Base-by-base conservation (phyloP, 2,113 vertebrate species). In the Larimichthys crocea region DNA sequence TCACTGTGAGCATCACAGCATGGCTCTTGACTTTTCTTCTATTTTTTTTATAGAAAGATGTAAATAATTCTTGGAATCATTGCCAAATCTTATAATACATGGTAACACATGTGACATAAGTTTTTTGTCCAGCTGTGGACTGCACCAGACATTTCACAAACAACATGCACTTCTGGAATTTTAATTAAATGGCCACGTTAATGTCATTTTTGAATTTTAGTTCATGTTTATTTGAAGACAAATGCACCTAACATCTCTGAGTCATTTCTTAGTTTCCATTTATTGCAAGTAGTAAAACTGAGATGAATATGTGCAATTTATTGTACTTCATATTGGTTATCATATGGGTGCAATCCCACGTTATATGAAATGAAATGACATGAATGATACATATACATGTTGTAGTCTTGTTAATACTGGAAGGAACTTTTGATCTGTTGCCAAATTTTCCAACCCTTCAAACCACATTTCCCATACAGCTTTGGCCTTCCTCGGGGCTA, bases 401-500 rank as follows among this genome's bases (percentile, higher is more conserved):
- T 53, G 12, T 56, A 14, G 19, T 35, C 1, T n/a, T 44, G 12
- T 61, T 22, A 29, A 40, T 40, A 63, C 15, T 24, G 5, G 31
- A 22, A 19, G 5, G 3, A 63, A 15, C 10, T 73, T 69, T 50
- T 84, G 69, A 62, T 17, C 26, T 29, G 22, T 69, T 70, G 76
- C 79, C 57, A 68, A 83, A 55, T 55, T 78, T 29, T 31, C 40
- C 24, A 49, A n/a, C 26, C 74, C 59, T 84, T 85, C 14, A 75
- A 74, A 80, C 67, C 70, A 69, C 29, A 48, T 67, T 80, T 81
- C 48, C 64, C 84, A 82, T 68, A 35, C 24, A 62, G 35, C 52
- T 52, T 3, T 0, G 64, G 62, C 20, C 66, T 64, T 83, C 60
- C 64, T 79, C 20, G 5, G 68, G 82, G 81, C 82, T 83, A 90